Conservation (phyloP, 2,797 vertebrate genomes). For the Chaetodon trifasciatus region DNA sequence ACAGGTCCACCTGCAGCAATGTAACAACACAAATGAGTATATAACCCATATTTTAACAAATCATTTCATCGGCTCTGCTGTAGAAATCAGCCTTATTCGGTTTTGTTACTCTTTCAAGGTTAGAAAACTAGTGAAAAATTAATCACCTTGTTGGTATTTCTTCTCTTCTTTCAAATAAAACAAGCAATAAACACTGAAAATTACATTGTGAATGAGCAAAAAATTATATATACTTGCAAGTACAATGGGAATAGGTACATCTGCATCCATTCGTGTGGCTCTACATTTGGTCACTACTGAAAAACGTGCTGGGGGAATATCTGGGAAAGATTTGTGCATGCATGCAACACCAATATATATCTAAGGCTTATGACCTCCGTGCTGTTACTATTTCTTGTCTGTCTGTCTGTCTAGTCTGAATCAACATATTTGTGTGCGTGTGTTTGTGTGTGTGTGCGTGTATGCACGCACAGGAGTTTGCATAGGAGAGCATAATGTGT, state of each 20-base stretch:
- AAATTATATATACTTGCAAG: background rate
- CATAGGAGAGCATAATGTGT: slow-evolving; percentile 46
- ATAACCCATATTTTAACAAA: slow-evolving; percentile 25
- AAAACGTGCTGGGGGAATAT: background rate
- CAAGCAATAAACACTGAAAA: background rate
- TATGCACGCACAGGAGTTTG: slow-evolving; percentile 29
- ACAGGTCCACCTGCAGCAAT: slow-evolving; percentile 33
- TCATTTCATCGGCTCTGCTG: background rate
- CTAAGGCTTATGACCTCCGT: slow-evolving; percentile 1
- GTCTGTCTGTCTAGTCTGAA: slow-evolving; percentile 11
- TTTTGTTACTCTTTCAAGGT: slow-evolving; percentile 2
- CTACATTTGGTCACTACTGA: background rate
- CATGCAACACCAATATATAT: slow-evolving; percentile 12
- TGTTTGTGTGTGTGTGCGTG: background rate
- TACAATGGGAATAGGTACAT: background rate
- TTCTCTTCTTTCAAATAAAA: background rate
- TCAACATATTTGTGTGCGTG: background rate
- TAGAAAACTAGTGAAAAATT: background rate
- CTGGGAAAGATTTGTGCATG: slow-evolving; percentile 19
- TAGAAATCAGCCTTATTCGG: background rate
- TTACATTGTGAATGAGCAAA: background rate
- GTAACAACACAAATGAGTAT: slow-evolving; percentile 19
- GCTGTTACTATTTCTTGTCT: slow-evolving; percentile 24
- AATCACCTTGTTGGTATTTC: background rate
- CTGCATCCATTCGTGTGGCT: background rate